Evolutionary conservation across 2,888 invertebrate species (phyloP).

Genomic region (Mesoligia furuncula): DNA sequence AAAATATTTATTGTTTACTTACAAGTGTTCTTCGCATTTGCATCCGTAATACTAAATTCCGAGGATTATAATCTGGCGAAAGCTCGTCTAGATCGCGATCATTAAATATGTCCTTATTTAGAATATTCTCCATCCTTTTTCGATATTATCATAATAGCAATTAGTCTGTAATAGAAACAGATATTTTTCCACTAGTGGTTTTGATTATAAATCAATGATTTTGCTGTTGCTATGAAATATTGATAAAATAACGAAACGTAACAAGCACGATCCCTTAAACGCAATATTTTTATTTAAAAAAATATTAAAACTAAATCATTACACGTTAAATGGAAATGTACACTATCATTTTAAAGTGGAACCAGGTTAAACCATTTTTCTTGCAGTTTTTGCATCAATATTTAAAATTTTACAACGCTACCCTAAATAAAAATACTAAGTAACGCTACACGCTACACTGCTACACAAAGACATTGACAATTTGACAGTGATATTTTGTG

Average conservation of each 20-base stretch:
- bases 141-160: slow-evolving; percentile 52
- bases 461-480: background rate
- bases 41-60: slow-evolving; percentile 74
- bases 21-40: slow-evolving; percentile 78
- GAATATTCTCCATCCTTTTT: slow-evolving; percentile 77
- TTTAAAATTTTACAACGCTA: too few relatives aligned
- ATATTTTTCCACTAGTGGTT: background rate
- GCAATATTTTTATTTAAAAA: background rate
- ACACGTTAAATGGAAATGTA: background rate
- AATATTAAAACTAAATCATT: background rate
- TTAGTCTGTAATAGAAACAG: background rate
- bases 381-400: background rate
- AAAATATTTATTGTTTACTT: slow-evolving; percentile 57
- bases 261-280: slow-evolving; percentile 3
- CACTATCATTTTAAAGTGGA: background rate
- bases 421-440: too few relatives aligned
- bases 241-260: slow-evolving; percentile 61
- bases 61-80: slow-evolving; percentile 78
- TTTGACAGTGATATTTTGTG: slow-evolving; percentile 18
- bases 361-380: background rate
- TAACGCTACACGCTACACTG: too few relatives aligned
- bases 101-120: slow-evolving; percentile 78
- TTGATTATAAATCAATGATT: slow-evolving; percentile 36
- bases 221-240: slow-evolving; percentile 60
- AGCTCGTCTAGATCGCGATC: slow-evolving; percentile 74